A percentile compares a stretch with the other conserved stretches of the same genome.
These are phyloP conservation scores for Myotis findleyi DNA, from an alignment of 2,797 vertebrate genomes.

Conservation along the genomic window DNA sequence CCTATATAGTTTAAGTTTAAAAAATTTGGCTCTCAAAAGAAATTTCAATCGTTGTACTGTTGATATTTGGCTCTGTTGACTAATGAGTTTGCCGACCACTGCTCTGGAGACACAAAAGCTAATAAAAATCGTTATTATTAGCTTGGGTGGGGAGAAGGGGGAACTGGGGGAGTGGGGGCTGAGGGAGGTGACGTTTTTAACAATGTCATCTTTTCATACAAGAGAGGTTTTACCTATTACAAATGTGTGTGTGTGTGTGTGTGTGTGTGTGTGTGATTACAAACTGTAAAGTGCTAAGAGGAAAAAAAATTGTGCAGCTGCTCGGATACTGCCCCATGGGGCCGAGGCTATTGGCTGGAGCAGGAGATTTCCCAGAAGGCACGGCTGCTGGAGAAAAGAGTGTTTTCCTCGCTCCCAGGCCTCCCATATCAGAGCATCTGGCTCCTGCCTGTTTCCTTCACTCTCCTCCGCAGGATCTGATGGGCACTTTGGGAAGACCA, in stretches of 20 bases:
- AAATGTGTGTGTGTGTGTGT: background rate
- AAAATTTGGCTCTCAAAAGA: too few relatives aligned
- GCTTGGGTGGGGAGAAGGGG: background rate
- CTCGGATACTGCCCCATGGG: background rate
- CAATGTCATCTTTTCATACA: background rate
- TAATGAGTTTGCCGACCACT: too few relatives aligned
- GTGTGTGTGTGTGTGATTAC: background rate
- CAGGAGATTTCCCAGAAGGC: background rate
- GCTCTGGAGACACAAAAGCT: constrained; percentile 1
- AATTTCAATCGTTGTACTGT: too few relatives aligned
- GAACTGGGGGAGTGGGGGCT: background rate
- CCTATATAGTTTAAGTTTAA: too few relatives aligned
- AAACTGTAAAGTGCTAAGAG: background rate
- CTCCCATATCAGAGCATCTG: background rate
- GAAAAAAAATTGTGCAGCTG: background rate
- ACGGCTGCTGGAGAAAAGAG: background rate
- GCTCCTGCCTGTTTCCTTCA: background rate
- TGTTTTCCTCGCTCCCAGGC: background rate
- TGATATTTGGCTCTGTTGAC: too few relatives aligned
- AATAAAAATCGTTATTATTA: constrained; percentile 23
- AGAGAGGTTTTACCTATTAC: background rate
- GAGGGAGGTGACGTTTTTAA: background rate
- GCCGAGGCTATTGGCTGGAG: background rate
- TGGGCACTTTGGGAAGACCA: background rate
- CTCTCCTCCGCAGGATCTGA: background rate